phyloP scores from a whole-genome alignment of 2,797 vertebrate species.

The Myotis pilosus region DNA sequence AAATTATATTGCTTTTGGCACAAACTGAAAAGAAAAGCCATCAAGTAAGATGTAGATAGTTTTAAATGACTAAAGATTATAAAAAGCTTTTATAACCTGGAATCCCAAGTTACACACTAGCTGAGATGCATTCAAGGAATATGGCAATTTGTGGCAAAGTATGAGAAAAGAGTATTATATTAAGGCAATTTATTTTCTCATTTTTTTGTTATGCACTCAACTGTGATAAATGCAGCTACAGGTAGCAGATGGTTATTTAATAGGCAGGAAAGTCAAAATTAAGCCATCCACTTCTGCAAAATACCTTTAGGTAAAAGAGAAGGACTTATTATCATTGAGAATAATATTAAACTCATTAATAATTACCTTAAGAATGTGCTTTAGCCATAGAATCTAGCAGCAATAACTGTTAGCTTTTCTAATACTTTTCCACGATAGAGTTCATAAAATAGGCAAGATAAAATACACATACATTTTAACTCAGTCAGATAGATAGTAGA shows the following conservation, averaged over 20 bases:
- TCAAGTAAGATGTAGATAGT: slow-evolving; percentile 8
- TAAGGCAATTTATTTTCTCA: slow-evolving; percentile 57
- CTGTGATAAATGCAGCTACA: slow-evolving; percentile 48
- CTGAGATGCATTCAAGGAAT: slow-evolving; percentile 60
- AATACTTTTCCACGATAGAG: slow-evolving; percentile 22
- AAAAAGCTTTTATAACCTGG: slow-evolving; percentile 65
- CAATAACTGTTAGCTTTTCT: neutral
- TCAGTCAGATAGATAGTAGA: neutral
- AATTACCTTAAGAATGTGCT: neutral
- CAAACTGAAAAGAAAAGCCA: slow-evolving; percentile 54
- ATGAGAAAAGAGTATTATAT: slow-evolving; percentile 16
- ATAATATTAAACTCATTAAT: slow-evolving; percentile 53
- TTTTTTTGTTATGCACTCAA: slow-evolving; percentile 47
- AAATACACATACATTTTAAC: slow-evolving; percentile 1
- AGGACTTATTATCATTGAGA: slow-evolving; percentile 8
- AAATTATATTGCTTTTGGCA: slow-evolving; percentile 71
- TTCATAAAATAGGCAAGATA: neutral
- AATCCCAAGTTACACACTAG: slow-evolving; percentile 53
- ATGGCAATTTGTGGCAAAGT: slow-evolving; percentile 33
- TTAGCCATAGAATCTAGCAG: slow-evolving; percentile 1
- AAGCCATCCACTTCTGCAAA: slow-evolving; percentile 58
- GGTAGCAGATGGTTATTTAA: slow-evolving; percentile 60
- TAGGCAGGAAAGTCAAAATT: slow-evolving; percentile 48
- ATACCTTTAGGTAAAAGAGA: slow-evolving; percentile 40
- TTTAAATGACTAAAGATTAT: slow-evolving; percentile 48